phyloP scores from a whole-genome alignment of 2,113 vertebrate genomes.

The Todiramphus saurophagus region DNA sequence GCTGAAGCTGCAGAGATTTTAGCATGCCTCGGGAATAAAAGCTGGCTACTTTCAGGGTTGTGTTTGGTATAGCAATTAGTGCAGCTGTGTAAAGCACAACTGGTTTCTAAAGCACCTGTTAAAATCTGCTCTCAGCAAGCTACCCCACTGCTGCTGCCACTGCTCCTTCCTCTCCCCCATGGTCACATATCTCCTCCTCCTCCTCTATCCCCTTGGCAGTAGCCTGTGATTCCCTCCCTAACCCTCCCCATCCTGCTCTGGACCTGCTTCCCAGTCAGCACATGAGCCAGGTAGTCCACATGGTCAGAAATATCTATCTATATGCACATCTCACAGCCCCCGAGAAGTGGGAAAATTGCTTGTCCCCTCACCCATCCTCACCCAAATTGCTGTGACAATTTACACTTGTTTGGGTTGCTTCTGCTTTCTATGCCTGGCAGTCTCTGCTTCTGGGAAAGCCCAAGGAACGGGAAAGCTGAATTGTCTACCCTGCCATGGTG shows the following conservation, averaged over 20 bases:
- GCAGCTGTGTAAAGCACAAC: background rate
- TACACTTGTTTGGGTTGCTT: background rate
- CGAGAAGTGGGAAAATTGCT: background rate
- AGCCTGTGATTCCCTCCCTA: accelerated
- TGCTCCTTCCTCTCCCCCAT: background rate
- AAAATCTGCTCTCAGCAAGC: background rate
- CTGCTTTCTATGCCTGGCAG: background rate
- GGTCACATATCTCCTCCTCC: background rate
- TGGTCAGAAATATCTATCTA: background rate
- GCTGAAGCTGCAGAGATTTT: background rate
- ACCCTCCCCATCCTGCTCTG: accelerated
- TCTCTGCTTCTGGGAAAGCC: background rate
- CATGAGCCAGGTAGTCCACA: background rate
- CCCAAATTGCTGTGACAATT: background rate
- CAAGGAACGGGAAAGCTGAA: background rate
- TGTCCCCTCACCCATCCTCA: background rate
- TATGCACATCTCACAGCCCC: accelerated
- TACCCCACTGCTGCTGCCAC: accelerated
- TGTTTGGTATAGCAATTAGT: background rate
- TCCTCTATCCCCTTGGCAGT: accelerated
- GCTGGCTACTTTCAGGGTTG: background rate
- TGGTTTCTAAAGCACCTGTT: background rate
- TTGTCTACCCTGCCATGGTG: background rate
- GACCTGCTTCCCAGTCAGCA: background rate
- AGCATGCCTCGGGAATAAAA: background rate